Evolutionary conservation across 2,888 invertebrate genomes (phyloP).

Genomic region (Blastobasis adustella): DNA sequence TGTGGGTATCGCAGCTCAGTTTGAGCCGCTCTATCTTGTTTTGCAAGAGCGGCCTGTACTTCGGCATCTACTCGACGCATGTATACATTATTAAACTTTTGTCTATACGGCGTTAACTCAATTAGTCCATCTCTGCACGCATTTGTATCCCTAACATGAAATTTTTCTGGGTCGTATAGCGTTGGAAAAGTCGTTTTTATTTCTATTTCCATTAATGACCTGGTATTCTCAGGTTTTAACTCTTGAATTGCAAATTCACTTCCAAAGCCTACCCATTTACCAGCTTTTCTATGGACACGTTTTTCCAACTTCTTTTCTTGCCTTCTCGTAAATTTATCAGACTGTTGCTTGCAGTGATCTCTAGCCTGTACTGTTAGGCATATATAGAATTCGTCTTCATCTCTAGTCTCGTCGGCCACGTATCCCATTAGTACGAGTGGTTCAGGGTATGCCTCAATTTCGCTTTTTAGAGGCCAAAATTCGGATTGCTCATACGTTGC

Average conservation of each 20-base stretch:
- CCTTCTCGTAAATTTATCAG: conserved; percentile 69
- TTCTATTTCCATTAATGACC: conserved; percentile 79
- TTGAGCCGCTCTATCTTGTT: conserved; percentile 72
- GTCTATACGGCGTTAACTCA: conserved; percentile 76
- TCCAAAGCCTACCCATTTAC: conserved; percentile 77
- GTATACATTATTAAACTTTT: conserved; percentile 72
- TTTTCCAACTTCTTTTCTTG: conserved; percentile 74
- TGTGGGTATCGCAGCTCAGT: conserved; percentile 79
- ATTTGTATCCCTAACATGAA: conserved; percentile 69
- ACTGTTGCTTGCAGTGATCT: conserved; percentile 68
- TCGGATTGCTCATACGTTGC: conserved; percentile 69
- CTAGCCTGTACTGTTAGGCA: conserved; percentile 75
- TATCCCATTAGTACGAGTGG: conserved; percentile 78
- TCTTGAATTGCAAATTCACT: conserved; percentile 79
- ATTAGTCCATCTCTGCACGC: conserved; percentile 80
- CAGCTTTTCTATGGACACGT: conserved; percentile 71
- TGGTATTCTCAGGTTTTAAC: conserved; percentile 60
- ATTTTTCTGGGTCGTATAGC: conserved; percentile 51
- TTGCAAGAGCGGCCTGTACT: conserved; percentile 73
- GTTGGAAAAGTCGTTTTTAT: conserved; percentile 78
- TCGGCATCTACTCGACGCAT: conserved; percentile 73
- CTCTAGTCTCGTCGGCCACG: conserved; percentile 75
- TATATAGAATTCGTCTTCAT: conserved; percentile 81
- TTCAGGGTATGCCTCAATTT: conserved; percentile 48
- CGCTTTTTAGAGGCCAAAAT: conserved; percentile 45